These are phyloP conservation scores for Danio rerio DNA, from an alignment of 2,113 vertebrate species.

Conservation along the genomic window DNA sequence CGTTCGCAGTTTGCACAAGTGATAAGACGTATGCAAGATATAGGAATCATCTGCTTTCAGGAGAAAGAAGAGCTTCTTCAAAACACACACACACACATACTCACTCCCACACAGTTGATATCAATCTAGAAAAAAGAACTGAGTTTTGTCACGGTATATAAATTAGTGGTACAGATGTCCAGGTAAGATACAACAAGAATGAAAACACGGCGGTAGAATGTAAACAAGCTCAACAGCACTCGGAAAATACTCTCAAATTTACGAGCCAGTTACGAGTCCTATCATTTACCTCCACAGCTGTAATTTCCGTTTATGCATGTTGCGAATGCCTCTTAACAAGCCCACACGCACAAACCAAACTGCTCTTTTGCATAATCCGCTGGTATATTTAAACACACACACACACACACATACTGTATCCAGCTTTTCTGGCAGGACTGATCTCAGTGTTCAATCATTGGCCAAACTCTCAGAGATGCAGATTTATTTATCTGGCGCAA, in stretches of 20 bases:
- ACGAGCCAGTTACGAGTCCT: not conserved
- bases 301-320: conserved; percentile 11
- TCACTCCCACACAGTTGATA: not conserved
- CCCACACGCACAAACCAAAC: not conserved
- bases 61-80: too few relatives aligned
- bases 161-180: conserved; percentile 17
- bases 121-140: not conserved
- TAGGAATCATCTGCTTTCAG: too few relatives aligned
- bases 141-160: conserved; percentile 25
- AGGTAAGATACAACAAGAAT: not conserved
- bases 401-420: not conserved
- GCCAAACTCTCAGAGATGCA: conserved; percentile 30
- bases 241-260: conserved; percentile 15
- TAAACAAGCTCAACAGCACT: conserved; percentile 36
- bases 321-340: not conserved
- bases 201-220: conserved; percentile 28
- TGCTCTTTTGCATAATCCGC: conserved; percentile 4
- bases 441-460: not conserved
- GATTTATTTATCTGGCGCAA: conserved; percentile 43
- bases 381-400: conserved; percentile 5
- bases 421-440: not conserved
- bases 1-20: too few relatives aligned
- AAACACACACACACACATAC: too few relatives aligned
- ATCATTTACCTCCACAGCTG: conserved; percentile 20
- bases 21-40: too few relatives aligned